phyloP scores from a whole-genome alignment of 1,140 invertebrate species.

The Bombus polaris region DNA sequence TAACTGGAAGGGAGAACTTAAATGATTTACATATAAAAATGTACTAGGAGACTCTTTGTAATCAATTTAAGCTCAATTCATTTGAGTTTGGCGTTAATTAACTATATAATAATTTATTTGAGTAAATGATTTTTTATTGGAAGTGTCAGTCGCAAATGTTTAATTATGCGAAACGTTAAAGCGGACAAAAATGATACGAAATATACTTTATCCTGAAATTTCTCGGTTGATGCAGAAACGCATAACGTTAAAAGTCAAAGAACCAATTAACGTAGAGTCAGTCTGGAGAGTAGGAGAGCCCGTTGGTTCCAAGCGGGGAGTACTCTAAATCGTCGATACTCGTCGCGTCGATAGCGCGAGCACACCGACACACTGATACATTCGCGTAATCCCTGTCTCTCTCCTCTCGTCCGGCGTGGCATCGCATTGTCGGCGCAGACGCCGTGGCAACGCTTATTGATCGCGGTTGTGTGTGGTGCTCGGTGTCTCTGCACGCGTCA shows the following conservation, averaged over 20 bases:
- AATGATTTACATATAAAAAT: not conserved
- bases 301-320: not conserved
- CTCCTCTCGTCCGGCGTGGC: conserved; percentile 18
- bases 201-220: too few species aligned
- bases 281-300: not conserved
- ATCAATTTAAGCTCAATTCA: not conserved
- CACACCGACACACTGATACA: not conserved
- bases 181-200: too few species aligned
- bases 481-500: conserved; percentile 51
- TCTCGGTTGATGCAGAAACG: not conserved
- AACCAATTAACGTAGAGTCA: conserved; percentile 3
- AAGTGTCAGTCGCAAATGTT: too few species aligned
- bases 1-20: not conserved
- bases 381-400: not conserved
- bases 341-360: conserved; percentile 31
- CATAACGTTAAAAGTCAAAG: not conserved
- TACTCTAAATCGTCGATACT: conserved; percentile 36
- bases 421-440: conserved; percentile 52
- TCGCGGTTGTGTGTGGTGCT: conserved; percentile 41
- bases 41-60: not conserved
- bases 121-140: too few species aligned
- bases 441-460: conserved; percentile 58
- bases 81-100: too few species aligned
- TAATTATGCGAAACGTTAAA: too few species aligned
- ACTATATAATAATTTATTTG: too few species aligned